These are phyloP conservation scores for Laticauda colubrina DNA, from an alignment of 2,113 vertebrate species.

Conservation along the genomic window DNA sequence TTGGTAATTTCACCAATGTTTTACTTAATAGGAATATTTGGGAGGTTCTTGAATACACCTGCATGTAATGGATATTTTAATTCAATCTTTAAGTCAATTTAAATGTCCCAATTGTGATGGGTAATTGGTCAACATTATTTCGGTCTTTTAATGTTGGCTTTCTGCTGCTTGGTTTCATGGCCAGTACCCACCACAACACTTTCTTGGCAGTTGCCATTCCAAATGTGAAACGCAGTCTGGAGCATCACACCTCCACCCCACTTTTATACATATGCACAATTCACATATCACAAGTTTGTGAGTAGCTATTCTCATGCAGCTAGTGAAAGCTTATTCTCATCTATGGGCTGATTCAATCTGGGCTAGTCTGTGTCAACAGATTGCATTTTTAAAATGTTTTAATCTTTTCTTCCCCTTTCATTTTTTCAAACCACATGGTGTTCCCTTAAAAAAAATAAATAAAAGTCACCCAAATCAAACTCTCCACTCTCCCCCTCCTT, in stretches of 20 bases:
- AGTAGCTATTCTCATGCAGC: neutral
- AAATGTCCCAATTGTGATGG: neutral
- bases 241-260: neutral
- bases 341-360: conserved; percentile 20
- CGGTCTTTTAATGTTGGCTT: neutral
- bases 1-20: neutral
- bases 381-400: conserved; percentile 9
- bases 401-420: neutral
- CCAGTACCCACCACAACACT: neutral
- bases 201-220: neutral
- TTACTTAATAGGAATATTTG: neutral
- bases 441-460: neutral
- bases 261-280: neutral
- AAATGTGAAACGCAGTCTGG: neutral
- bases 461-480: neutral
- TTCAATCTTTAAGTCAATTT: neutral
- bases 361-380: conserved; percentile 13
- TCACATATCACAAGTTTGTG: neutral
- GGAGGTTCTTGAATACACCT: neutral
- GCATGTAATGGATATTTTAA: neutral
- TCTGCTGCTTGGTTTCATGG: neutral
- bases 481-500: conserved; percentile 8
- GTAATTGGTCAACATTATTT: neutral
- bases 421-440: conserved; percentile 4
- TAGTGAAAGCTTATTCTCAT: neutral